Evolutionary conservation across 2,888 invertebrate species (phyloP), one percentile per base, ranked within the genome.

Genomic region (Cephus pulcher): DNA sequence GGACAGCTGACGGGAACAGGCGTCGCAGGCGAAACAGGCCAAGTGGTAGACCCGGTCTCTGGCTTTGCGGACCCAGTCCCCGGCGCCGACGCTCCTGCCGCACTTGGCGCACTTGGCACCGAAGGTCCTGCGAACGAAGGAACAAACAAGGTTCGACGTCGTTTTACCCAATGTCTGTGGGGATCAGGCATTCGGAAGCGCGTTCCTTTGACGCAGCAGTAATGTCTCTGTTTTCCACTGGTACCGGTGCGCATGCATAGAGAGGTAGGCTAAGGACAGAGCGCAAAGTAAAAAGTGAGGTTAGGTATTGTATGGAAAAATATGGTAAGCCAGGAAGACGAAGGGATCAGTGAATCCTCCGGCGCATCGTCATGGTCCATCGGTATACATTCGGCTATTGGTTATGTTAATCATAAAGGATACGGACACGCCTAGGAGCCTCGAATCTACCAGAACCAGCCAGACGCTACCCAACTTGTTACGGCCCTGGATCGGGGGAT

Each of bases 1-100:
- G 84, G 97, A 97, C 80, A 98, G 93, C 92, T 98, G 98, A 56
- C 98, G 94, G 86, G 97, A 97, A 92, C 98, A 98, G 80, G 97
- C 97, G 92, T 99, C 98, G 92, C 99, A 99, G 33, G 99, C 98
- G 93, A 99, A 99, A 93, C 99, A 99, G 75, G 99, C 99, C 91
- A 99, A 94, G 93, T 99, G 99, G 93, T 98, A 99, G 56, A 99
- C 98, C 92, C 97, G 96, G 89, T 97, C 97, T 76, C 97, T 94
- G 68, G 99, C 99, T 90, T 98, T 95, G 82, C 99, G 94, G 88
- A 99, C 99, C 99, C 99, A 99, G 93, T 99, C 99, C 73, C 97
- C 97, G 32, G 98, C 95, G 32, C 97, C 97, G 89, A 99, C 98
- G 86, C 96, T 95, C 77, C 99, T 95, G 86, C 96, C 95, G 92